These are phyloP conservation scores for Apostichopus leukothele DNA, from an alignment of 53 echinoderm and acorn worm genomes.

Conservation along the genomic window DNA sequence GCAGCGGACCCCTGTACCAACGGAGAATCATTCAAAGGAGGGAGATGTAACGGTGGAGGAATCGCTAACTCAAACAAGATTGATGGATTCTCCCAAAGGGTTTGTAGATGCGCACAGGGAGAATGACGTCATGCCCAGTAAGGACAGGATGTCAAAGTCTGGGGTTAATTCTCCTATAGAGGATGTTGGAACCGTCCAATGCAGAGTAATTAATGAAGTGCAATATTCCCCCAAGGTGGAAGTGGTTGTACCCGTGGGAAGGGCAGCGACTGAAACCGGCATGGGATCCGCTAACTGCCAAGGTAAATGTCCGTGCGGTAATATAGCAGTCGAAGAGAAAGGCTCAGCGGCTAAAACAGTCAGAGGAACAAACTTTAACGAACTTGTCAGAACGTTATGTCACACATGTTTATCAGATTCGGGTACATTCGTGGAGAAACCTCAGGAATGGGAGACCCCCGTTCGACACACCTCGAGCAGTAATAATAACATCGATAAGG, in stretches of 20 bases:
- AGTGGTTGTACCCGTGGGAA: not conserved
- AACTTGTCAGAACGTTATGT: not conserved
- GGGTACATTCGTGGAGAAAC: not conserved
- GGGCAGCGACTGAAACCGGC: not conserved
- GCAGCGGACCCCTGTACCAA: not conserved
- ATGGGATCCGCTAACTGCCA: not conserved
- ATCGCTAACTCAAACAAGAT: not conserved
- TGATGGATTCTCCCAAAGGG: not conserved
- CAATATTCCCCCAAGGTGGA: constrained; percentile 36
- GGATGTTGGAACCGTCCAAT: not conserved
- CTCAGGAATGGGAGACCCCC: not conserved
- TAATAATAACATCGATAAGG: not conserved
- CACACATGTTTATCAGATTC: not conserved
- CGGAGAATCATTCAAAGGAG: not conserved
- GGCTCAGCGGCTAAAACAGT: not conserved
- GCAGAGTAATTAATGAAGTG: not conserved
- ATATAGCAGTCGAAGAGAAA: not conserved
- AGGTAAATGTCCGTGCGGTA: not conserved
- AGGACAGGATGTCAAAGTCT: not conserved
- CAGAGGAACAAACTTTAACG: not conserved
- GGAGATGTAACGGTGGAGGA: not conserved
- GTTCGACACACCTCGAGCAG: not conserved
- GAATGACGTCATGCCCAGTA: not conserved
- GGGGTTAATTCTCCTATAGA: not conserved
- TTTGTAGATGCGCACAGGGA: not conserved